Conservation (phyloP, 2,888 invertebrate genomes). For the Holacanthella duospinosa region DNA sequence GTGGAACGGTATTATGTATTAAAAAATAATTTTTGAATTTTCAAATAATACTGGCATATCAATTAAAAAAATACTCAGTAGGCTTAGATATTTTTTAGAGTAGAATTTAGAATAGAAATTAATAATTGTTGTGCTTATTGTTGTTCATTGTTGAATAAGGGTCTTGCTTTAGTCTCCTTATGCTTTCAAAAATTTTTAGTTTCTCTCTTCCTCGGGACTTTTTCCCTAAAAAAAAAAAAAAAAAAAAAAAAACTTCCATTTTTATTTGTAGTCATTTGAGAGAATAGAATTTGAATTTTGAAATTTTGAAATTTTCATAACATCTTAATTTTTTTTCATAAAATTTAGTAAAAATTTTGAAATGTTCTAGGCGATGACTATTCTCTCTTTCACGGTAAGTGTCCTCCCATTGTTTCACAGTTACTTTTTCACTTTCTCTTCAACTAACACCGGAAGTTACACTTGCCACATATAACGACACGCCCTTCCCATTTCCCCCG, state of each 20-base stretch:
- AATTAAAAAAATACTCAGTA: too few species aligned
- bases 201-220: not conserved
- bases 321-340: conserved; percentile 20
- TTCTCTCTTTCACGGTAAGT: conserved; percentile 38
- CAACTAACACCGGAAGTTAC: not conserved
- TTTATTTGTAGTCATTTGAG: not conserved
- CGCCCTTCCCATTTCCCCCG: not conserved
- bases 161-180: conserved; percentile 2
- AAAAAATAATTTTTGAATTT: too few species aligned
- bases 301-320: conserved; percentile 9
- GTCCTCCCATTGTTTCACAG: conserved; percentile 6
- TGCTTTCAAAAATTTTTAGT: not conserved
- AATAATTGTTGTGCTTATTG: not conserved
- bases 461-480: not conserved
- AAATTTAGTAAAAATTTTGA: conserved; percentile 32
- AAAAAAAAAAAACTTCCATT: not conserved
- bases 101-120: not conserved
- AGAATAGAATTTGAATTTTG: not conserved
- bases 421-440: not conserved
- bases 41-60: too few species aligned
- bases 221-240: not conserved
- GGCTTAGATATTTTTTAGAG: not conserved
- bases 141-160: not conserved
- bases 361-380: conserved; percentile 37
- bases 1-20: too few species aligned